Evolutionary conservation across 1,140 invertebrate species (phyloP).

Genomic region (Paracyclopina nana): DNA sequence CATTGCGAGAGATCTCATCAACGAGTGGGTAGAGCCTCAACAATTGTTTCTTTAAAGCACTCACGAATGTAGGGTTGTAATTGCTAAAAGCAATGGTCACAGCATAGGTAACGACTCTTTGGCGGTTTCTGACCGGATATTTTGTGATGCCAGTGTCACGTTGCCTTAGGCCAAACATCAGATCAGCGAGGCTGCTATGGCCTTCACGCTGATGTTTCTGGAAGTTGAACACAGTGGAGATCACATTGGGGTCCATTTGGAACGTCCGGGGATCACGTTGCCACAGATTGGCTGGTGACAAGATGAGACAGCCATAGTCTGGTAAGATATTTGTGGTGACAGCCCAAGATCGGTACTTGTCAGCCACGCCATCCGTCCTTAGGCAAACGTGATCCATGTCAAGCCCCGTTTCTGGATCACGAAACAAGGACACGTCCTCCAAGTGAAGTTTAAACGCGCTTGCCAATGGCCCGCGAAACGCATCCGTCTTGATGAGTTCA

Average conservation of each 20-base stretch:
- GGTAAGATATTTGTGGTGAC: conserved; percentile 46
- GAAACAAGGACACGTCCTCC: not conserved
- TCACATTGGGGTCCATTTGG: conserved; percentile 48
- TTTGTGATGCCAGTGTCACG: conserved; percentile 69
- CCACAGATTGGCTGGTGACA: conserved; percentile 88
- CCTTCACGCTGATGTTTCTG: conserved; percentile 37
- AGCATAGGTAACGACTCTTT: conserved; percentile 67
- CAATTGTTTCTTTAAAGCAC: too few relatives aligned
- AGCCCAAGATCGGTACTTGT: conserved; percentile 31
- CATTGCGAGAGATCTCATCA: too few relatives aligned
- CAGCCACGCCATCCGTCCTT: conserved; percentile 57
- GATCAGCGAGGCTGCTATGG: conserved; percentile 55
- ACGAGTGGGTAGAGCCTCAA: too few relatives aligned
- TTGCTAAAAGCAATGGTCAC: conserved; percentile 66
- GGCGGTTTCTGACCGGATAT: conserved; percentile 55
- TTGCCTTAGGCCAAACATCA: conserved; percentile 74
- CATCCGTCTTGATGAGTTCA: not conserved
- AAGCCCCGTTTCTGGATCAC: not conserved
- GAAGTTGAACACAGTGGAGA: conserved; percentile 57
- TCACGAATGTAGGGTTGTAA: conserved; percentile 47
- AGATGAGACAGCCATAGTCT: conserved; percentile 70
- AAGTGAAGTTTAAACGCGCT: conserved; percentile 4
- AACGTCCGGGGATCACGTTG: conserved; percentile 54
- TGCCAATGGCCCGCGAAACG: not conserved
- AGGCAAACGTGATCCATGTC: conserved; percentile 55